Conservation (phyloP, 2,113 vertebrate species). For the Enhydra lutris region DNA sequence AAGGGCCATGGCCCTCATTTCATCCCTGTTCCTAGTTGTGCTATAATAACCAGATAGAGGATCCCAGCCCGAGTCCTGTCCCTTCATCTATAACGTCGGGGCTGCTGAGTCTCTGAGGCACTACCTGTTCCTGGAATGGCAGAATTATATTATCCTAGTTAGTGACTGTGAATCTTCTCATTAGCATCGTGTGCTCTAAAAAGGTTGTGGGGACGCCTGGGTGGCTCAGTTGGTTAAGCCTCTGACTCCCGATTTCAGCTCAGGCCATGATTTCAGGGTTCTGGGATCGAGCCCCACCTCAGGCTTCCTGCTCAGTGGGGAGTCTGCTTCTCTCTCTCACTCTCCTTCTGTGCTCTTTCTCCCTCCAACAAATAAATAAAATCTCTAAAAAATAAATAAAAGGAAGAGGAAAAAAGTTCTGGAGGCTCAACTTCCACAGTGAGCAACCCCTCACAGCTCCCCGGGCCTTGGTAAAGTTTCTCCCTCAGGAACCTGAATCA, state of each 20-base stretch:
- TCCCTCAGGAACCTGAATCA: accelerated
- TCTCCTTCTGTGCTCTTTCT: background rate
- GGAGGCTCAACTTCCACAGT: background rate
- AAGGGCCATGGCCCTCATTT: background rate
- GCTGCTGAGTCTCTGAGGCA: background rate
- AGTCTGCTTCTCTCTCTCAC: background rate
- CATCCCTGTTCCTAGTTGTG: background rate
- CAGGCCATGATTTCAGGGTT: background rate
- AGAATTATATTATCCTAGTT: background rate
- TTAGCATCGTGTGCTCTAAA: background rate
- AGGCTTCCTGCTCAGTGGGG: background rate
- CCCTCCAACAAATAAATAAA: background rate
- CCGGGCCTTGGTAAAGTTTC: too few species aligned
- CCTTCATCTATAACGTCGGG: background rate
- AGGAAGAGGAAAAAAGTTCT: background rate
- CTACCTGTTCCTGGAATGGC: background rate
- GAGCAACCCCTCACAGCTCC: background rate
- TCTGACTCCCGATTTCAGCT: background rate
- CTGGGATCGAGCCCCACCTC: accelerated
- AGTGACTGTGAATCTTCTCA: background rate
- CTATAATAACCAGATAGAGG: background rate
- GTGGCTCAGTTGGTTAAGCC: background rate
- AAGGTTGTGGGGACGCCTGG: background rate
- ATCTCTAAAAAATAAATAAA: background rate
- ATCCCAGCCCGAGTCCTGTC: background rate